A percentile compares a stretch with the other conserved stretches of the same genome.
Conservation (phyloP, 1,140 invertebrate species). For the Zeugodacus cucurbitae region DNA sequence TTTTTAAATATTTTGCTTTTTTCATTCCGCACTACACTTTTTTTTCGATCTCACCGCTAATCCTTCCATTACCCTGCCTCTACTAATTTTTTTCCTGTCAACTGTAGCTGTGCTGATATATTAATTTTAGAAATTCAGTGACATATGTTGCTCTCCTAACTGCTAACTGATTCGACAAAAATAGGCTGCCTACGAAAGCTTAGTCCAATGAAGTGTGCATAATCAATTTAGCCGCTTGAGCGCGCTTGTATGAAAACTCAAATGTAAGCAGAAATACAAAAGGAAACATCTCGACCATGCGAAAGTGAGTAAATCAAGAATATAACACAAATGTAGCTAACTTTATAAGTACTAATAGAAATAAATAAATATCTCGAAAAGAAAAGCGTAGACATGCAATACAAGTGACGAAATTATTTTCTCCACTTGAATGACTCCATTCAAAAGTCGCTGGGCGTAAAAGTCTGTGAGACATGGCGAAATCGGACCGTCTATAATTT, state of each 20-base stretch:
- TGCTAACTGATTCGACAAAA: background rate
- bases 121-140: background rate
- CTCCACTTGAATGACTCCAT: background rate
- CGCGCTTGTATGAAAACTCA: conserved; percentile 27
- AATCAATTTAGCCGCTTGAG: conserved; percentile 42
- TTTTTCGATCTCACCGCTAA: no score
- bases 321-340: background rate
- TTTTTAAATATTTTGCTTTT: no score
- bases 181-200: conserved; percentile 47
- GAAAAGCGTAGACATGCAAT: no score
- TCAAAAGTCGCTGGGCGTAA: no score
- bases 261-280: background rate
- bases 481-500: background rate
- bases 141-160: background rate
- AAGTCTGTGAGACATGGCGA: background rate
- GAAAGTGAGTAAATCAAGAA: background rate
- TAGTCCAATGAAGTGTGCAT: conserved; percentile 47
- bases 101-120: no score
- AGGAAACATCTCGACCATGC: background rate
- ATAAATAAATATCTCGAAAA: background rate
- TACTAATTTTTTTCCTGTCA: no score
- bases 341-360: background rate
- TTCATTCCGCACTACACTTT: no score
- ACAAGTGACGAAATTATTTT: background rate
- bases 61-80: no score